Percentiles rank a stretch among this genome's conserved stretches.
Evolutionary conservation across 2,888 invertebrate genomes (phyloP).

Genomic region (Andrena camellia): DNA sequence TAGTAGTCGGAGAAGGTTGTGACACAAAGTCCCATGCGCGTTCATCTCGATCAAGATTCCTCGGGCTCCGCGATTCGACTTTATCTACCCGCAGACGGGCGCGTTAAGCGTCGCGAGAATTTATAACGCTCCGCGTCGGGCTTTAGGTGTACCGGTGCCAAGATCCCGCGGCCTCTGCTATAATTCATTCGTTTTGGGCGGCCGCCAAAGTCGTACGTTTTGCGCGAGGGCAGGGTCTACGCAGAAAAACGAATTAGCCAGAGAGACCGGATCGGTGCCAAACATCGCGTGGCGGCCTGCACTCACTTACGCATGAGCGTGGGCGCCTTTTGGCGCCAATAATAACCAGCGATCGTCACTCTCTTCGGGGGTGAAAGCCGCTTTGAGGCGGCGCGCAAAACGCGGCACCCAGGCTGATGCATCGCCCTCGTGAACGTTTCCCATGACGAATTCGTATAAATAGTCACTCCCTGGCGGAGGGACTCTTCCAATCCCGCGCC

Average conservation of each 20-base stretch:
- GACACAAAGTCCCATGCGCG: not conserved
- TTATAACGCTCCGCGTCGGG: slow-evolving; percentile 50
- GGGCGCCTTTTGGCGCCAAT: slow-evolving; percentile 70
- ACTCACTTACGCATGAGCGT: slow-evolving; percentile 69
- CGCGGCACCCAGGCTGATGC: slow-evolving; percentile 44
- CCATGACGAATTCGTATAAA: slow-evolving; percentile 74
- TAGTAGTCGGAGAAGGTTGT: not conserved
- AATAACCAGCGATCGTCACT: slow-evolving; percentile 71
- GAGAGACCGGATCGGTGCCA: slow-evolving; percentile 67
- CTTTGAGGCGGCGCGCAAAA: slow-evolving; percentile 54
- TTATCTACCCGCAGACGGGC: slow-evolving; percentile 27
- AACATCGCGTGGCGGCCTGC: slow-evolving; percentile 63
- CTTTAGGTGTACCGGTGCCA: slow-evolving; percentile 48
- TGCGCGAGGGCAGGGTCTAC: slow-evolving; percentile 63
- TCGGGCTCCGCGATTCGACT: slow-evolving; percentile 31
- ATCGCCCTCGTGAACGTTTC: slow-evolving; percentile 62
- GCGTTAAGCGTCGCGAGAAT: slow-evolving; percentile 60
- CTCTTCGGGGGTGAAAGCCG: slow-evolving; percentile 65
- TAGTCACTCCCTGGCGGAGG: slow-evolving; percentile 43
- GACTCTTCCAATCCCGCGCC: slow-evolving; percentile 28
- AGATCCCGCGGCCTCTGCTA: slow-evolving; percentile 61
- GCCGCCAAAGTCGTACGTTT: slow-evolving; percentile 71
- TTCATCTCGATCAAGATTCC: slow-evolving; percentile 42
- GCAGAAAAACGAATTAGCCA: slow-evolving; percentile 77
- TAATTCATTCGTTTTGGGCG: slow-evolving; percentile 72